Evolutionary conservation across 1,140 invertebrate genomes (phyloP), one percentile per base, ranked within the genome.

Genomic region (Zaprionus nigranus): DNA sequence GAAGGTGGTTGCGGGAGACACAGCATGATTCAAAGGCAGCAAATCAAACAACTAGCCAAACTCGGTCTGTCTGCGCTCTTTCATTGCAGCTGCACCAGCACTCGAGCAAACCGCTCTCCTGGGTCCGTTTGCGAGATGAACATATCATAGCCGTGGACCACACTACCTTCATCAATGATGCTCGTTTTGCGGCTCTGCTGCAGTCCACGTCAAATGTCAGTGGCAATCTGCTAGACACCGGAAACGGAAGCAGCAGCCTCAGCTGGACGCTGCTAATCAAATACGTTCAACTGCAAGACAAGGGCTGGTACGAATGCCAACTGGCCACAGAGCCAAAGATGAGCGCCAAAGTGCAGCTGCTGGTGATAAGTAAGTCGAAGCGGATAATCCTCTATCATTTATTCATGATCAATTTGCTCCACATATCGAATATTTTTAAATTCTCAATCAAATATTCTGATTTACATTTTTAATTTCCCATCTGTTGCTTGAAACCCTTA

Each of bases 241-340:
- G 11, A 17, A 78, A 81, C 38, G 49, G 63, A 53, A 70, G 43
- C 36, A 78, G 95, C 20, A 96, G 97, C 93, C 58, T 86, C 28
- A 97, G 96, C 70, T 98, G 97, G 97, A 98, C 97, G 9, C 94
- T 98, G 72, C 96, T 97, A 93, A 96, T 97, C 53, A 95, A 96
- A 82, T 95, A 91, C 57, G 90, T 86, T 12, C 94, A 95, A 82
- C 90, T 93, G 28, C 90, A 94, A 59, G 96, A 96, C 87, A 94
- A 94, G 6, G 96, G 96, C 13, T 92, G 94, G 75, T 96, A 96
- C 92, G 96, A 96, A 87, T 96, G 96, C 85, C 95, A 96, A 93
- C 94, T 96, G 68, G 95, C 95, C 78, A 96, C 95, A 2, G 95
- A 95, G 88, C 95, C 95, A 26, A 95, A 96, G 90, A 94, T 95